A percentile compares a stretch with the other conserved stretches of the same genome.
Evolutionary conservation across 2,888 invertebrate species (phyloP).

Genomic region (Spodoptera littoralis): DNA sequence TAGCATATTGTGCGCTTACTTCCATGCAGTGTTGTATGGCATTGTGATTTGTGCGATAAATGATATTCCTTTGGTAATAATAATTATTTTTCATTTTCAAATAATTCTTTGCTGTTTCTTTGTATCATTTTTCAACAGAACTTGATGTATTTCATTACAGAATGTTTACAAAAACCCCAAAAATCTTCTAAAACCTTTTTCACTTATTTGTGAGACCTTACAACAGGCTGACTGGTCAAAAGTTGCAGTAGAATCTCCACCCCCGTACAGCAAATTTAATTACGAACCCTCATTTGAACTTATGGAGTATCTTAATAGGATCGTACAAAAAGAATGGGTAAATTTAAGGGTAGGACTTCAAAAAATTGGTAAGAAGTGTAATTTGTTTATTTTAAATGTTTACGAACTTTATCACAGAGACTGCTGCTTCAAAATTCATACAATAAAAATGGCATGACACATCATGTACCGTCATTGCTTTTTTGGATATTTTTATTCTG

Average conservation of each 20-base stretch:
- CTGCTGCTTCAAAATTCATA: no score
- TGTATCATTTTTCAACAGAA: no score
- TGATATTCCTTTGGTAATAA: constrained; percentile 67
- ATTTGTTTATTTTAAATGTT: not conserved
- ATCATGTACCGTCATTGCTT: no score
- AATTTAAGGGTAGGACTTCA: constrained; percentile 73
- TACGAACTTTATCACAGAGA: not conserved
- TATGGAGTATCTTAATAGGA: constrained; percentile 81
- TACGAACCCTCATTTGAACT: constrained; percentile 74
- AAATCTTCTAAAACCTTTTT: constrained; percentile 62
- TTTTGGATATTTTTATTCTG: no score
- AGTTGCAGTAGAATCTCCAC: constrained; percentile 27
- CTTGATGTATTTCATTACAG: constrained; percentile 55
- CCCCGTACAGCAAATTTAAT: constrained; percentile 46
- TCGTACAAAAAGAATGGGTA: constrained; percentile 86
- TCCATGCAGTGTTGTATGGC: constrained; percentile 90
- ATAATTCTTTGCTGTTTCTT: not conserved
- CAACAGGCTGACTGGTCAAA: constrained; percentile 71
- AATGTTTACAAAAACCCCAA: constrained; percentile 55
- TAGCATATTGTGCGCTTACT: constrained; percentile 91
- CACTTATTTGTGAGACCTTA: constrained; percentile 66
- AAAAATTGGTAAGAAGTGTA: constrained; percentile 71
- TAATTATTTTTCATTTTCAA: not conserved
- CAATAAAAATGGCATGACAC: no score
- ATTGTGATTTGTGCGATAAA: constrained; percentile 73